These are phyloP conservation scores for Parotocinclus haroldoi DNA, from an alignment of 2,797 vertebrate species.

Conservation along the genomic window DNA sequence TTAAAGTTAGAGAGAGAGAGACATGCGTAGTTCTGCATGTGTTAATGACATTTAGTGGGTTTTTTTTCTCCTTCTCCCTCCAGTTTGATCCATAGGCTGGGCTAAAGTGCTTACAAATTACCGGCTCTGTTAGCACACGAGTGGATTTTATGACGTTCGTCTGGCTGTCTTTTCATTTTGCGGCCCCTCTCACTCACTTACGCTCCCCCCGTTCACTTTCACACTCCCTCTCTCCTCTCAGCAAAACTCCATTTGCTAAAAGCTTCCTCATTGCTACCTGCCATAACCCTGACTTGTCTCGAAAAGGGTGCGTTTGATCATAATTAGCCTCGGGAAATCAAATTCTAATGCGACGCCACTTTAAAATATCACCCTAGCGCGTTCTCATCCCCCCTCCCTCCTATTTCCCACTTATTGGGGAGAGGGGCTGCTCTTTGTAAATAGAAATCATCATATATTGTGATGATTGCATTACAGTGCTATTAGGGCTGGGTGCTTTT, in stretches of 20 bases:
- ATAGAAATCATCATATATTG: slow-evolving; percentile 90
- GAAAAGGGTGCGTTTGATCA: slow-evolving; percentile 73
- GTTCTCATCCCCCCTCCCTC: slow-evolving; percentile 61
- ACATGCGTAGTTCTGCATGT: slow-evolving; percentile 63
- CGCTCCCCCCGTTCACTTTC: slow-evolving; percentile 37
- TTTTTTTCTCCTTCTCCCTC: slow-evolving; percentile 55
- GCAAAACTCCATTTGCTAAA: slow-evolving; percentile 82
- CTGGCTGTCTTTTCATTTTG: slow-evolving; percentile 72
- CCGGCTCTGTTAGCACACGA: slow-evolving; percentile 73
- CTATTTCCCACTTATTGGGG: slow-evolving; percentile 59
- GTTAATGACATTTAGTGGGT: slow-evolving; percentile 75
- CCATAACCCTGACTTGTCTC: slow-evolving; percentile 65
- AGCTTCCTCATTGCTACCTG: slow-evolving; percentile 73
- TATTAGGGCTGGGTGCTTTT: slow-evolving; percentile 82
- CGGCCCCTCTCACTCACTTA: slow-evolving; percentile 41
- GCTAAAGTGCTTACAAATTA: slow-evolving; percentile 82
- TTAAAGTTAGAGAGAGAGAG: neutral
- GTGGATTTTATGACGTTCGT: slow-evolving; percentile 75
- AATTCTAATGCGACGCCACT: slow-evolving; percentile 76
- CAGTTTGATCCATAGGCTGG: slow-evolving; percentile 74
- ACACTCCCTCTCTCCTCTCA: slow-evolving; percentile 51
- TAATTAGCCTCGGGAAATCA: slow-evolving; percentile 80
- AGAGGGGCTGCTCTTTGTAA: slow-evolving; percentile 75
- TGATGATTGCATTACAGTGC: slow-evolving; percentile 84
- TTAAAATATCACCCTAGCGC: slow-evolving; percentile 68